These are phyloP conservation scores for Buphagus erythrorhynchus DNA, from an alignment of 2,797 vertebrate species.

Conservation along the genomic window DNA sequence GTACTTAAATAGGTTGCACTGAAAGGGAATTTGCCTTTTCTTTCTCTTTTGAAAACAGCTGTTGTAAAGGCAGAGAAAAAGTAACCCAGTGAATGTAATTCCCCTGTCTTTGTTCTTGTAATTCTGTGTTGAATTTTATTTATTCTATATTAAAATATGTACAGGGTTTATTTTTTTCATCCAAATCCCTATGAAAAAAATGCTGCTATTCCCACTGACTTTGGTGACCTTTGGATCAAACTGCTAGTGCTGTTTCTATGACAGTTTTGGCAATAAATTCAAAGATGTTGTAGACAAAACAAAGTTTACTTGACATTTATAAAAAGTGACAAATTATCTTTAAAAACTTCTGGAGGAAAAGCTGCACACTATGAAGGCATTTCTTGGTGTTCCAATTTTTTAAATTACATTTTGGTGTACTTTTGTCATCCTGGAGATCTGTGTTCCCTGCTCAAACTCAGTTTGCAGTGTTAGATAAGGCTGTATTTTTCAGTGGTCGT, in stretches of 20 bases:
- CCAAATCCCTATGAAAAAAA: neutral
- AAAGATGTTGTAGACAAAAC: neutral
- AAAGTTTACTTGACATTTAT: conserved; percentile 11
- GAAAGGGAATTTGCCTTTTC: neutral
- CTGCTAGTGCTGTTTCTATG: neutral
- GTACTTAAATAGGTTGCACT: neutral
- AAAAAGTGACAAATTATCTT: neutral
- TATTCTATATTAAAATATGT: neutral
- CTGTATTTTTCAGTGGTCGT: neutral
- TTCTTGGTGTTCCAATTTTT: neutral
- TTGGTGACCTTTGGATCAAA: conserved; percentile 32
- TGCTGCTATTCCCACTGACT: neutral
- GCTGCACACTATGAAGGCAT: neutral
- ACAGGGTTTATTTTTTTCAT: neutral
- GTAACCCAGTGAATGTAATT: neutral
- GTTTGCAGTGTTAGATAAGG: neutral
- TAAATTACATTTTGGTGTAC: neutral
- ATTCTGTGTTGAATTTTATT: neutral
- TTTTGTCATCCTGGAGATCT: neutral
- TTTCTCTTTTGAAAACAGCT: neutral
- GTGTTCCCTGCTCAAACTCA: neutral
- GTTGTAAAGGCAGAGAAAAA: neutral
- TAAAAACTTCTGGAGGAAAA: neutral
- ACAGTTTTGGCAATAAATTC: neutral
- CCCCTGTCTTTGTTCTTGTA: neutral